Evolutionary conservation across 2,888 invertebrate species (phyloP), one percentile per base, ranked within the genome.

Genomic region (Melanostoma mellinum): DNA sequence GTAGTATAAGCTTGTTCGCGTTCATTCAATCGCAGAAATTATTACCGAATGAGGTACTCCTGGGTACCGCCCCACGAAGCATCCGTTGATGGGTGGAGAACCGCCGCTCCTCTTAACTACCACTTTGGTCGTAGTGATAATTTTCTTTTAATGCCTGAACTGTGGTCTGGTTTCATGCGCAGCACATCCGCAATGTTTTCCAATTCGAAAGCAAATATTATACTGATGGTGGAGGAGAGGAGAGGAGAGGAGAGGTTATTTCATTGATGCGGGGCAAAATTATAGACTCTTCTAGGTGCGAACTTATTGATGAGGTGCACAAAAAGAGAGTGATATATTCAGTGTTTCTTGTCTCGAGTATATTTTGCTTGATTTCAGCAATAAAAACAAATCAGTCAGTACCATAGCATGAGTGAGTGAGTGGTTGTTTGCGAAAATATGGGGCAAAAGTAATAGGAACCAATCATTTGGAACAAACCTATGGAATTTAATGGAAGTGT

Each of bases 21-120:
- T 71, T 76, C 74, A 74, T 79, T 84, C 74, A 75, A 79, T 84
- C 65, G 79, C 71, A 48, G 84, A 74, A 84, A 84, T 84, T 84
- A 84, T 79, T 84, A 65, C 48, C 74, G 84, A 84, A 75, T 74
- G 69, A 79, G 78, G 79, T 79, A 79, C 79, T 79, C 74, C 84
- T 67, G 84, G 35, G 38, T 50, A 74, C 69, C 84, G 74, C 84
- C 84, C 84, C 44, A 52, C 67, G 44, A 74, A 36, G 79, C 79
- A 78, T 79, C 74, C 74, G 79, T 84, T 84, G 84, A 84, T 84
- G 84, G 79, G 84, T 79, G 79, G 67, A 60, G 60, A 74, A 71
- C 74, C 33, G 63, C 9, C 9, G 42, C 79, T 84, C 71, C 79
- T 79, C 56, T 61, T 71, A 84, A 84, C 84, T 71, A 79, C 79